Percentiles rank a stretch among this genome's conserved stretches.
phyloP scores from a whole-genome alignment of 2,888 invertebrate species.

The Heliothis peltigera region DNA sequence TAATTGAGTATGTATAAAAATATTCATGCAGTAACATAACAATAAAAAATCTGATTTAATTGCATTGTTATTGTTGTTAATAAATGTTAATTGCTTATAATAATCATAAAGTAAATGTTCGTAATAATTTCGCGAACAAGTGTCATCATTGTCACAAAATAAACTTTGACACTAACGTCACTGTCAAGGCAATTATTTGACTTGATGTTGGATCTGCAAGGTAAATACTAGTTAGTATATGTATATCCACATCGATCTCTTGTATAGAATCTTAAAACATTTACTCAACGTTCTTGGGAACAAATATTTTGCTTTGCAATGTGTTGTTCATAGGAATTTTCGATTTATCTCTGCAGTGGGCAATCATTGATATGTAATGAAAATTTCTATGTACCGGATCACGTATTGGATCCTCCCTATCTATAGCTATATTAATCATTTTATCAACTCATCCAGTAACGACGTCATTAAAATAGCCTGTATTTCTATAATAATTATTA shows the following conservation, averaged over 20 bases:
- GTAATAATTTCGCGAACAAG: constrained; percentile 12
- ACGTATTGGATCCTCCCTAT: too few species aligned
- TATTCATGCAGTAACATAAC: not conserved
- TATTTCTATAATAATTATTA: too few species aligned
- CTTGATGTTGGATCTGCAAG: constrained; percentile 2
- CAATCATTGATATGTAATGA: too few species aligned
- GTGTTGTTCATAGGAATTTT: too few species aligned
- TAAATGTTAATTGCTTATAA: constrained; percentile 13
- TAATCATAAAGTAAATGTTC: constrained; percentile 9
- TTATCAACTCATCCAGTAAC: too few species aligned
- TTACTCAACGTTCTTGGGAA: not conserved
- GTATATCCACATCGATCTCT: constrained; percentile 20
- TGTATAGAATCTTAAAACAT: constrained; percentile 32
- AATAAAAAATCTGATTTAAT: not conserved
- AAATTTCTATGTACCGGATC: too few species aligned
- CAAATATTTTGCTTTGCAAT: too few species aligned
- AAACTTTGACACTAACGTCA: constrained; percentile 50
- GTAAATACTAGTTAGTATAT: constrained; percentile 22
- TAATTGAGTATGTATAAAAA: too few species aligned
- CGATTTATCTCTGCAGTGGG: too few species aligned
- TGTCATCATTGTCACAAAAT: constrained; percentile 20
- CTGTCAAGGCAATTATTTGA: constrained; percentile 24
- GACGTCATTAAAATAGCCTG: too few species aligned
- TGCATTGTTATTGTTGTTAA: constrained; percentile 7
- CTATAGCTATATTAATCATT: too few species aligned